These are phyloP conservation scores for Melanotaenia pygmaea DNA, from an alignment of 2,797 vertebrate species.

Conservation along the genomic window DNA sequence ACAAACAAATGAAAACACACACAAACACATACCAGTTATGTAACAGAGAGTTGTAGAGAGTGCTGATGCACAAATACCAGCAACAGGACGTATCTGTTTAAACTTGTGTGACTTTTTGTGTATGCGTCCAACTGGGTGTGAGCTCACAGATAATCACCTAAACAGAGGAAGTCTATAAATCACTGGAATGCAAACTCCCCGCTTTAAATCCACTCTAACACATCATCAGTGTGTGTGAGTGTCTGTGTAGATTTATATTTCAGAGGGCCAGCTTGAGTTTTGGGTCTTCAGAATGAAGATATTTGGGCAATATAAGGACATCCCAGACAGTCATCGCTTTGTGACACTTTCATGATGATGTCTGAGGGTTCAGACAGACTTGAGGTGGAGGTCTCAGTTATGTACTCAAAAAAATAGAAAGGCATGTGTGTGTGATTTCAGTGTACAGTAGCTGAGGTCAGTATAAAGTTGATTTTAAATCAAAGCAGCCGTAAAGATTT, in stretches of 20 bases:
- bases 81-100: conserved; percentile 29
- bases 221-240: conserved; percentile 40
- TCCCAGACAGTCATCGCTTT: conserved; percentile 20
- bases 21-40: conserved; percentile 6
- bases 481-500: conserved; percentile 47
- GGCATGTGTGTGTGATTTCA: neutral
- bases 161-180: conserved; percentile 75
- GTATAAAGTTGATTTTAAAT: conserved; percentile 44
- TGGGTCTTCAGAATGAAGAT: neutral
- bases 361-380: neutral
- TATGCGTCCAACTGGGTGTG: conserved; percentile 50
- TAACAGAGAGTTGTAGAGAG: neutral
- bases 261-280: conserved; percentile 14
- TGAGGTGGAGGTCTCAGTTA: neutral
- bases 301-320: conserved; percentile 17
- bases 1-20: conserved; percentile 6
- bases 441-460: conserved; percentile 29
- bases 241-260: conserved; percentile 9
- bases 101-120: conserved; percentile 14
- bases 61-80: conserved; percentile 16
- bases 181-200: conserved; percentile 62
- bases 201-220: conserved; percentile 65
- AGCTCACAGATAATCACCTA: conserved; percentile 72
- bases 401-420: neutral
- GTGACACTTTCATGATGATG: conserved; percentile 21